phyloP scores from a whole-genome alignment of 1,140 invertebrate species.

The Drosophila seguyi region DNA sequence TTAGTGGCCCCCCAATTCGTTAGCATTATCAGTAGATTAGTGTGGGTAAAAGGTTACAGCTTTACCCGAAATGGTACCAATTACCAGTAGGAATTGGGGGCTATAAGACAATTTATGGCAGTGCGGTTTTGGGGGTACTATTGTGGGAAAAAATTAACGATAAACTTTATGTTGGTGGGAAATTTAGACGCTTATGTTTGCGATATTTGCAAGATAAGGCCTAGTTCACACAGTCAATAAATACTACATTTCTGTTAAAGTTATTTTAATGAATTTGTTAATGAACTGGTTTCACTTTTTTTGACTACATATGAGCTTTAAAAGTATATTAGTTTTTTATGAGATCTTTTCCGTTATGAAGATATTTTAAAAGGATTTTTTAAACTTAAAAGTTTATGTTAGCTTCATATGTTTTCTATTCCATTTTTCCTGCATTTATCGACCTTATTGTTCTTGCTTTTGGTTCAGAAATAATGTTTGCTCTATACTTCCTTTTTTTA shows the following conservation, averaged over 20 bases:
- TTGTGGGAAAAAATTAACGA: not conserved
- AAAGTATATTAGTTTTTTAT: no score
- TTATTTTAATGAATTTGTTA: not conserved
- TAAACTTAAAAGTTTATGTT: not conserved
- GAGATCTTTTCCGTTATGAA: no score
- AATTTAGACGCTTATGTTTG: constrained; percentile 1
- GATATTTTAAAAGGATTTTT: not conserved
- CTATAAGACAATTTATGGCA: constrained; percentile 3
- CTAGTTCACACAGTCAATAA: not conserved
- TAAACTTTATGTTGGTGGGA: constrained; percentile 22
- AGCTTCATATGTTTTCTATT: not conserved
- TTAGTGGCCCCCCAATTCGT: not conserved
- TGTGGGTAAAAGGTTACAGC: not conserved
- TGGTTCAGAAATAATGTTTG: not conserved
- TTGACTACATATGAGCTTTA: no score
- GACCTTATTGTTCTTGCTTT: not conserved
- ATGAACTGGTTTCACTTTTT: no score
- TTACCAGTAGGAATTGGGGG: constrained; percentile 4
- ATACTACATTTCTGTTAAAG: not conserved
- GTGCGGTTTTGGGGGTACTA: not conserved
- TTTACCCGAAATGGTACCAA: not conserved
- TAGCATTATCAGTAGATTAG: not conserved
- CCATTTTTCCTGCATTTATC: not conserved
- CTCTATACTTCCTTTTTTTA: no score
- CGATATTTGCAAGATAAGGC: not conserved